Conservation (phyloP, 2,113 vertebrate genomes). For the Suncus etruscus region DNA sequence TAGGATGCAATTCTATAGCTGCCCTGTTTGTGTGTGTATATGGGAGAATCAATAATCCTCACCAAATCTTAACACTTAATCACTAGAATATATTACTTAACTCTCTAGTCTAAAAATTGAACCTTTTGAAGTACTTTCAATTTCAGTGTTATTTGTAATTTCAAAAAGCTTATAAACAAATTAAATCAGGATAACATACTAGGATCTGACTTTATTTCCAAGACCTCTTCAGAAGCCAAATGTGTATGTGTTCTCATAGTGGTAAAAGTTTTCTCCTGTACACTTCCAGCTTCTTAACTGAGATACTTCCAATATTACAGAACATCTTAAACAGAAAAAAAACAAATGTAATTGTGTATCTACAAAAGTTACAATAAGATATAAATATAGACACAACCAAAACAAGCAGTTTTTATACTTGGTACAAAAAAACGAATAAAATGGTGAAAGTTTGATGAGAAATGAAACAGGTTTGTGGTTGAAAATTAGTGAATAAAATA, state of each 20-base stretch:
- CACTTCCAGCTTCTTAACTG: background rate
- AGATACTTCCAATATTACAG: background rate
- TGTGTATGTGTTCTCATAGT: background rate
- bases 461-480: no score
- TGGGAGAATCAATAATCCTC: background rate
- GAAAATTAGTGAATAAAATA: no score
- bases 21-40: background rate
- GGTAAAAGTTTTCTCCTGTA: background rate
- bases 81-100: background rate
- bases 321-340: background rate
- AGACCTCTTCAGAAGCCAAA: background rate
- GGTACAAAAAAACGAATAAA: no score
- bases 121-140: background rate
- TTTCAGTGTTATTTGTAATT: slow-evolving; percentile 1
- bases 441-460: no score
- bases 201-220: background rate
- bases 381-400: no score
- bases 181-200: background rate
- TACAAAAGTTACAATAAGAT: no score
- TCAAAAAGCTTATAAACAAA: background rate
- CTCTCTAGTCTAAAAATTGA: background rate
- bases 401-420: no score
- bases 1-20: background rate
- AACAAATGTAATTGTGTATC: background rate
- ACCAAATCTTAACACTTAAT: background rate